A percentile compares a stretch with the other conserved stretches of the same genome.
Evolutionary conservation across 2,888 invertebrate genomes (phyloP).

Genomic region (Papilio protenor): DNA sequence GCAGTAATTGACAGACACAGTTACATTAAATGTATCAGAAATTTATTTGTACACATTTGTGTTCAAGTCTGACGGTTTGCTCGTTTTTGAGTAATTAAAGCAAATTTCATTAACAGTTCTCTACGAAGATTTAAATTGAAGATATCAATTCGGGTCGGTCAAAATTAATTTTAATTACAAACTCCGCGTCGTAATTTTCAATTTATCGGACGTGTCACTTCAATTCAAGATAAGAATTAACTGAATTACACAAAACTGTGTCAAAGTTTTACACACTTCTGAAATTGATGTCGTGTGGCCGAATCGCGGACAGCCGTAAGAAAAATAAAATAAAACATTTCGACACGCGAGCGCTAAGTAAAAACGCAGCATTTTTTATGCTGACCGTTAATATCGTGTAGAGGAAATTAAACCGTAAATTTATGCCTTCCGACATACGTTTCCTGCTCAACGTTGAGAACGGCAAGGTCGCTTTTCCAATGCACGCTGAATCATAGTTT

Average conservation of each 20-base stretch:
- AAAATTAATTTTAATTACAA: constrained; percentile 34
- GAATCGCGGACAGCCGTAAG: constrained; percentile 41
- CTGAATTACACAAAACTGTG: constrained; percentile 29
- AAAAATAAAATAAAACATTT: constrained; percentile 46
- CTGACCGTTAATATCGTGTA: constrained; percentile 61
- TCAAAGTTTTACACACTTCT: constrained; percentile 33
- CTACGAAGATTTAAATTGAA: constrained; percentile 1
- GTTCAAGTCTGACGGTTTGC: constrained; percentile 16
- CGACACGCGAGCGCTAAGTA: constrained; percentile 56
- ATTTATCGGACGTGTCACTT: constrained; percentile 34
- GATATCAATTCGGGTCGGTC: constrained; percentile 26
- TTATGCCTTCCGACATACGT: constrained; percentile 64
- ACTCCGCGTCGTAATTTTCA: constrained; percentile 24
- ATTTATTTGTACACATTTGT: constrained; percentile 4
- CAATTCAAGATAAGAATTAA: constrained; percentile 34
- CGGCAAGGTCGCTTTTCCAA: constrained; percentile 56
- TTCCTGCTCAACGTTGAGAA: constrained; percentile 54
- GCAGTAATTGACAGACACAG: not conserved
- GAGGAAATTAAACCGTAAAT: constrained; percentile 58
- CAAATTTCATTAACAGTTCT: constrained; percentile 7
- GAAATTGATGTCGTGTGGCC: constrained; percentile 35
- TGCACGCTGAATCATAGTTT: constrained; percentile 50
- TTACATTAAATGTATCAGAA: not conserved
- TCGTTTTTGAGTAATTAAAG: constrained; percentile 44
- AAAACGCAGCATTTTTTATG: constrained; percentile 60